Evolutionary conservation across 2,797 vertebrate species (phyloP).

Genomic region (Sebastes miniatus): DNA sequence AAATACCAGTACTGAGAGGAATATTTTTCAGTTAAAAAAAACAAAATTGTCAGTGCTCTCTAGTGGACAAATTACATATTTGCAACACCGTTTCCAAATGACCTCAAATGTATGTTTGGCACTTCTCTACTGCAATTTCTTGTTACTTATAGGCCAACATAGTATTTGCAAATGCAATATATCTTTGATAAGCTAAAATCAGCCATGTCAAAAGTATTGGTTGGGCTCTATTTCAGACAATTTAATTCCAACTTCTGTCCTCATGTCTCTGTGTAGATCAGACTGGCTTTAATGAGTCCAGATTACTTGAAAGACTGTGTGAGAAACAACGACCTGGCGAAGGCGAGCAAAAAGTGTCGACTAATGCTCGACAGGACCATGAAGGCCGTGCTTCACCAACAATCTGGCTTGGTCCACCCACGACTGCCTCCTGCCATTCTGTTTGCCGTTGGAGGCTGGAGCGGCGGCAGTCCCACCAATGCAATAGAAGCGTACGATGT

Average conservation of each 20-base stretch:
- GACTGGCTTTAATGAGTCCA: constrained; percentile 42
- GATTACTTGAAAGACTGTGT: constrained; percentile 38
- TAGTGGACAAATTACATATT: too few species aligned
- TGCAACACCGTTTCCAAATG: too few species aligned
- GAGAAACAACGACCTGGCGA: constrained; percentile 32
- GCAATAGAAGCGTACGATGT: constrained; percentile 81
- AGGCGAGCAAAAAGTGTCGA: constrained; percentile 42
- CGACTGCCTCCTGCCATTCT: constrained; percentile 81
- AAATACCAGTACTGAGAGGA: too few species aligned
- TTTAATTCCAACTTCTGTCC: background rate
- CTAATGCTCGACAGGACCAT: constrained; percentile 74
- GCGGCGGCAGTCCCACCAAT: constrained; percentile 73
- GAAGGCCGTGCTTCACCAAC: constrained; percentile 72
- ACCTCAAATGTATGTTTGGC: too few species aligned
- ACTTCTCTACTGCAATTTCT: background rate
- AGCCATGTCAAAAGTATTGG: background rate
- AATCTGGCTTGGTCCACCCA: constrained; percentile 67
- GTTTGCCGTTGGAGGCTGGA: constrained; percentile 86
- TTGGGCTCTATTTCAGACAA: background rate
- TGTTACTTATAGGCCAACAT: background rate
- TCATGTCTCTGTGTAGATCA: constrained; percentile 46
- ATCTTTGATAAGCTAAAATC: background rate
- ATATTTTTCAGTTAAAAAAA: too few species aligned
- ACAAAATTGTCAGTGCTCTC: too few species aligned
- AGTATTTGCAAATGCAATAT: background rate